Percentiles rank a stretch among this genome's conserved stretches.
Evolutionary conservation across 1,140 invertebrate species (phyloP).

Genomic region (Bombus sibiricus): DNA sequence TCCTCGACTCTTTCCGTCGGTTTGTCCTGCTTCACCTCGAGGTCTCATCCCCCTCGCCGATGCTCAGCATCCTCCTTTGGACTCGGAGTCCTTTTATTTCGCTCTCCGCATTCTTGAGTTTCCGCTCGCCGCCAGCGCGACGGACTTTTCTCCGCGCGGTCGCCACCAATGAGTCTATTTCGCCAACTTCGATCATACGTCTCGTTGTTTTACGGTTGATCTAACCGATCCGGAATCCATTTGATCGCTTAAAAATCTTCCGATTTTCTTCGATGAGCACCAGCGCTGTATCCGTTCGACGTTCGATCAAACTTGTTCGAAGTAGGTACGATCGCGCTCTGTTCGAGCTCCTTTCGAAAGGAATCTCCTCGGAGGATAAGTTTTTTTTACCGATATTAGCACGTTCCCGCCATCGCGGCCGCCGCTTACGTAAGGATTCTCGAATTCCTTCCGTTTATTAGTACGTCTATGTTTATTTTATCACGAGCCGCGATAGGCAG

Average conservation of each 20-base stretch:
- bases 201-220: not conserved
- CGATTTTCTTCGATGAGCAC: not conserved
- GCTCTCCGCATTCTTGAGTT: constrained; percentile 71
- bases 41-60: constrained; percentile 60
- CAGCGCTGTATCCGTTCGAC: not conserved
- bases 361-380: constrained; percentile 4
- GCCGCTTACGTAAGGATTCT: constrained; percentile 22
- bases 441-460: constrained; percentile 42
- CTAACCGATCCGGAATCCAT: not conserved
- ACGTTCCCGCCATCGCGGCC: not conserved
- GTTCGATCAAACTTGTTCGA: not conserved
- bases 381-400: constrained; percentile 31
- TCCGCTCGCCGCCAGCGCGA: constrained; percentile 59
- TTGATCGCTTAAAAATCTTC: not conserved
- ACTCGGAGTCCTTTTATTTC: constrained; percentile 70
- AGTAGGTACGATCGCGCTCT: too few species aligned
- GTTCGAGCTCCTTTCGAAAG: not conserved
- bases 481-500: not conserved
- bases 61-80: constrained; percentile 65
- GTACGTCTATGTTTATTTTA: constrained; percentile 32
- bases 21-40: constrained; percentile 37
- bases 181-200: constrained; percentile 6
- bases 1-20: constrained; percentile 27
- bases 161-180: constrained; percentile 53
- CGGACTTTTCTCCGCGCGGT: constrained; percentile 59